Percentiles rank a stretch among this genome's conserved stretches.
Conservation (phyloP, 23 tunicate genomes). For the Trididemnum miniatum region DNA sequence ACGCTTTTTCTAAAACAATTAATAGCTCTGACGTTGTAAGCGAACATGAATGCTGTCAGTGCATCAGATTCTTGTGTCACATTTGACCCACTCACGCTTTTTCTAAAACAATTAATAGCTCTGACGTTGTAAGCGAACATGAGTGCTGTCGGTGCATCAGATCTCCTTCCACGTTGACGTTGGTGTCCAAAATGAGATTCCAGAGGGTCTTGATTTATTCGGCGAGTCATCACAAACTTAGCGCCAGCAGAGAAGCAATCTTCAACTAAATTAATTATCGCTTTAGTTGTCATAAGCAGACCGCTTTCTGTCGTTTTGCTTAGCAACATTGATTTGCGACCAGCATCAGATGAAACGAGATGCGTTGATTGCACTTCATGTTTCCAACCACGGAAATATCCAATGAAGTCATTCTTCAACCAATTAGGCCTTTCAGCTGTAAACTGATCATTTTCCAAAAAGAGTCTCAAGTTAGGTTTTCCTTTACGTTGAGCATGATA, state of each 20-base stretch:
- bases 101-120: no score
- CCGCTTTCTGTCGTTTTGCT: not conserved
- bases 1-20: no score
- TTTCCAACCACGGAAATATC: not conserved
- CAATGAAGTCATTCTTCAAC: not conserved
- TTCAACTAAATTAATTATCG: not conserved
- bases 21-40: no score
- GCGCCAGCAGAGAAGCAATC: constrained; percentile 12
- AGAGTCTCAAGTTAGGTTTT: not conserved
- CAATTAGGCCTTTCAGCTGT: not conserved
- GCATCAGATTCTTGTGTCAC: no score
- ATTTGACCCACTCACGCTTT: no score
- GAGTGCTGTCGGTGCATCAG: constrained; percentile 14
- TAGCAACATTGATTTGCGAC: not conserved
- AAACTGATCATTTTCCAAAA: not conserved
- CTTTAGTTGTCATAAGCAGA: constrained; percentile 1
- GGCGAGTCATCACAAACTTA: not conserved
- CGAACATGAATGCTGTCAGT: no score
- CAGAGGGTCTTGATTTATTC: constrained; percentile 14
- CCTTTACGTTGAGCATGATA: constrained; percentile 7
- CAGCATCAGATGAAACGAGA: not conserved
- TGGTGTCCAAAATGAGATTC: constrained; percentile 18
- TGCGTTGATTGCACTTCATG: not conserved
- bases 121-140: not conserved
- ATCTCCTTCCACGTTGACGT: constrained; percentile 14